These are phyloP conservation scores for Araneus ventricosus DNA, from an alignment of 1,140 invertebrate genomes.

Conservation along the genomic window DNA sequence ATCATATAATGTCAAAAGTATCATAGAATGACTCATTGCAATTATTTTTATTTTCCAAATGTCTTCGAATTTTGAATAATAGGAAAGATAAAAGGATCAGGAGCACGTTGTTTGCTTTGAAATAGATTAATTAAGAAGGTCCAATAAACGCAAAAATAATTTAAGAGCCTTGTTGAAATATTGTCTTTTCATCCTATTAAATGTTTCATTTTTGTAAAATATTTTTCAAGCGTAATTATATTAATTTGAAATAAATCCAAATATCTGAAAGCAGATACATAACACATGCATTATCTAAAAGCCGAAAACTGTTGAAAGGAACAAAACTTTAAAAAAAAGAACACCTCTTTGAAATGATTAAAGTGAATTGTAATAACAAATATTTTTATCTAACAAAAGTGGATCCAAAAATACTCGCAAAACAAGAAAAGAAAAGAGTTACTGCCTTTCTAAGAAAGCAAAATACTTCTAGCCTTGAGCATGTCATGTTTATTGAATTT, in stretches of 20 bases:
- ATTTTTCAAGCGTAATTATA: neutral
- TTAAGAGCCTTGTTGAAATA: neutral
- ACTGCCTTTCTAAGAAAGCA: conserved; percentile 1
- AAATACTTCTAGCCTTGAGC: conserved; percentile 1
- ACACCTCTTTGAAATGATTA: neutral
- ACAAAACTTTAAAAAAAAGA: neutral
- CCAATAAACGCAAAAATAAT: neutral
- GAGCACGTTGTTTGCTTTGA: neutral
- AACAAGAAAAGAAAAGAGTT: neutral
- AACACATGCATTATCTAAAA: neutral
- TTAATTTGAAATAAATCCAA: neutral
- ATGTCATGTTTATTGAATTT: conserved; percentile 52
- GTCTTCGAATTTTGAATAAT: no score
- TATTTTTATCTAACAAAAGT: conserved; percentile 13
- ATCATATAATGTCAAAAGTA: no score
- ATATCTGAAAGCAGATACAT: neutral
- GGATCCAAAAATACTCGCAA: neutral
- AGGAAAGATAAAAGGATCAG: no score
- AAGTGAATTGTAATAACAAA: conserved; percentile 7
- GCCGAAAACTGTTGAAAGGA: neutral
- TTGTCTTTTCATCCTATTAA: neutral
- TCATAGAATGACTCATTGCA: no score
- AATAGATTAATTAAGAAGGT: neutral
- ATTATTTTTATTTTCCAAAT: no score
- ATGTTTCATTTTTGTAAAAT: neutral